Evolutionary conservation across 1,140 invertebrate species (phyloP).

Genomic region (Eubasilissa regina): DNA sequence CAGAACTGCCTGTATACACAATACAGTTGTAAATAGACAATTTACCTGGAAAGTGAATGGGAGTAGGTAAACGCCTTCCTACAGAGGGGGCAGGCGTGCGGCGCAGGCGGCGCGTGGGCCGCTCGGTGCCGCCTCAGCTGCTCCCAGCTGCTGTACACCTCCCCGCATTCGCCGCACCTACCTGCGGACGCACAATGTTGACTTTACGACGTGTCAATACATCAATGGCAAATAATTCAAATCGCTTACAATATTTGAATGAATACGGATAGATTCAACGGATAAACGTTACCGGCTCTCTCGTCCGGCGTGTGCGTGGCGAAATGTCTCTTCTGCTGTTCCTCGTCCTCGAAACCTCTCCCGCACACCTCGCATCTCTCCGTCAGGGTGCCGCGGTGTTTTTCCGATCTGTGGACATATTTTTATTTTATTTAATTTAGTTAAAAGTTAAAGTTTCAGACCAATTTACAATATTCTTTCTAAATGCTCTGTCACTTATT

Average conservation of each 20-base stretch:
- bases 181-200: slow-evolving; percentile 59
- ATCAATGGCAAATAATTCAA: no score
- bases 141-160: slow-evolving; percentile 64
- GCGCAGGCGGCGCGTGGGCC: slow-evolving; percentile 55
- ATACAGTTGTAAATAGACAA: no score
- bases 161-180: slow-evolving; percentile 65
- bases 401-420: slow-evolving; percentile 63
- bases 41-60: slow-evolving; percentile 51
- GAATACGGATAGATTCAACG: no score
- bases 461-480: no score
- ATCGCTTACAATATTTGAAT: no score
- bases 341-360: slow-evolving; percentile 69
- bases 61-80: slow-evolving; percentile 63
- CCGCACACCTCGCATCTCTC: slow-evolving; percentile 69
- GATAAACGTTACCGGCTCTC: slow-evolving; percentile 62
- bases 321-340: slow-evolving; percentile 66
- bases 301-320: slow-evolving; percentile 67
- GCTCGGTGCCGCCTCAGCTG: slow-evolving; percentile 65
- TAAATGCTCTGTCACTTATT: no score
- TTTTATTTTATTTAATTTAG: background rate
- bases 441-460: no score
- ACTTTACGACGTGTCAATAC: no score
- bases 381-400: slow-evolving; percentile 68
- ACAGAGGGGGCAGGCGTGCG: slow-evolving; percentile 68
- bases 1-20: no score